phyloP scores from a whole-genome alignment of 2,888 invertebrate genomes.

The Parthenolecanium corni region DNA sequence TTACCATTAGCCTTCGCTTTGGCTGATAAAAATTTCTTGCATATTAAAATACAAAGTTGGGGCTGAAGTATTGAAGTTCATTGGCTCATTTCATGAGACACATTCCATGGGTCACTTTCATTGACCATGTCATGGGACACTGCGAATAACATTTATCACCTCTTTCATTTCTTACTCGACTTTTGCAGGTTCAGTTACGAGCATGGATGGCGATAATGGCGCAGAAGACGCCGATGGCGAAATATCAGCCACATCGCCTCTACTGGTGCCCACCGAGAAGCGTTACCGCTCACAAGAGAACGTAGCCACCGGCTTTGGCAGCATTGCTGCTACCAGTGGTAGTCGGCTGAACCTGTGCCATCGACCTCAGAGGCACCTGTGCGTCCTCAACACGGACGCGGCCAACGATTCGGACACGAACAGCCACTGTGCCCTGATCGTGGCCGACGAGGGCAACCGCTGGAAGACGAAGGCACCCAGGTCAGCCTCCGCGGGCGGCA shows the following conservation, averaged over 20 bases:
- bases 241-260: constrained; percentile 17
- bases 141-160: no score
- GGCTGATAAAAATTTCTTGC: no score
- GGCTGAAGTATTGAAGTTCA: no score
- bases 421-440: constrained; percentile 46
- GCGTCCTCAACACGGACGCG: constrained; percentile 24
- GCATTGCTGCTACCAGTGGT: background rate
- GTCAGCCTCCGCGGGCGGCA: no score
- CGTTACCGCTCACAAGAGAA: constrained; percentile 13
- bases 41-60: no score
- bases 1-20: no score
- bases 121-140: no score
- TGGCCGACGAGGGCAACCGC: constrained; percentile 37
- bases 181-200: constrained; percentile 5
- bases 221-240: constrained; percentile 7
- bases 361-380: constrained; percentile 16
- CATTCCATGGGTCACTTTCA: no score
- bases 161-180: no score
- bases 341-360: background rate
- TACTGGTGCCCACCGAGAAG: constrained; percentile 6
- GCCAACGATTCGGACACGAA: constrained; percentile 50
- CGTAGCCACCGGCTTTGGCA: background rate
- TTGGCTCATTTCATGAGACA: no score
- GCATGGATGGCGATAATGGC: constrained; percentile 14
- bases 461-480: constrained; percentile 28